phyloP scores from a whole-genome alignment of 2,888 invertebrate species.

The Microchrysa polita region DNA sequence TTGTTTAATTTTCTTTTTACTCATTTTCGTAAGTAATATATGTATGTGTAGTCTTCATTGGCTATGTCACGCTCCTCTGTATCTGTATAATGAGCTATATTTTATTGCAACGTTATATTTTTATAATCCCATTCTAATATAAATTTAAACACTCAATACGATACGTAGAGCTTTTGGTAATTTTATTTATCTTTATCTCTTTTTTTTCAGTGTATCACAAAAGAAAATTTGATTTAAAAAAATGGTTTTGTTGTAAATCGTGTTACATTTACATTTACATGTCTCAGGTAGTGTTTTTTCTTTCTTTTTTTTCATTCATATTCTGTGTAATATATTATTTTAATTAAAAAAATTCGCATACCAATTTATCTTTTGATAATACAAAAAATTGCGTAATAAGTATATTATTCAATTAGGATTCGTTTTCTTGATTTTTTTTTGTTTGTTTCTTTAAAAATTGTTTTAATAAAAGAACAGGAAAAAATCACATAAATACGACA shows the following conservation, averaged over 20 bases:
- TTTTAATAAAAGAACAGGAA: slow-evolving; percentile 40
- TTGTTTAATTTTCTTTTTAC: slow-evolving; percentile 10
- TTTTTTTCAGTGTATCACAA: slow-evolving; percentile 42
- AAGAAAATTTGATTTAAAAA: slow-evolving; percentile 41
- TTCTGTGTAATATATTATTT: slow-evolving; percentile 18
- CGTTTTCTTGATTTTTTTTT: slow-evolving; percentile 23
- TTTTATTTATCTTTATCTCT: neutral
- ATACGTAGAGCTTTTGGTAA: too few relatives aligned
- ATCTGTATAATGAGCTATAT: slow-evolving; percentile 28
- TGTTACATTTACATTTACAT: slow-evolving; percentile 29
- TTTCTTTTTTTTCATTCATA: slow-evolving; percentile 35
- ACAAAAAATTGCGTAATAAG: too few relatives aligned
- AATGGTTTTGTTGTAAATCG: slow-evolving; percentile 26
- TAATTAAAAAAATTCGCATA: slow-evolving; percentile 8
- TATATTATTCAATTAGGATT: too few relatives aligned
- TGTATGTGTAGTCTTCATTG: neutral
- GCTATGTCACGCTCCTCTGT: slow-evolving; percentile 34
- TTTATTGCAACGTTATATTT: slow-evolving; percentile 26
- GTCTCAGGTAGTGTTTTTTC: slow-evolving; percentile 29
- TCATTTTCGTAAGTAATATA: neutral
- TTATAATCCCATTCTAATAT: slow-evolving; percentile 37
- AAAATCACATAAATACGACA: slow-evolving; percentile 45
- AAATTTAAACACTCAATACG: slow-evolving; percentile 16
- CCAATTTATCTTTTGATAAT: too few relatives aligned
- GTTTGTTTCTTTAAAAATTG: too few relatives aligned